Evolutionary conservation across 2,888 invertebrate genomes (phyloP).

Genomic region (Ornithoptera alexandrae): DNA sequence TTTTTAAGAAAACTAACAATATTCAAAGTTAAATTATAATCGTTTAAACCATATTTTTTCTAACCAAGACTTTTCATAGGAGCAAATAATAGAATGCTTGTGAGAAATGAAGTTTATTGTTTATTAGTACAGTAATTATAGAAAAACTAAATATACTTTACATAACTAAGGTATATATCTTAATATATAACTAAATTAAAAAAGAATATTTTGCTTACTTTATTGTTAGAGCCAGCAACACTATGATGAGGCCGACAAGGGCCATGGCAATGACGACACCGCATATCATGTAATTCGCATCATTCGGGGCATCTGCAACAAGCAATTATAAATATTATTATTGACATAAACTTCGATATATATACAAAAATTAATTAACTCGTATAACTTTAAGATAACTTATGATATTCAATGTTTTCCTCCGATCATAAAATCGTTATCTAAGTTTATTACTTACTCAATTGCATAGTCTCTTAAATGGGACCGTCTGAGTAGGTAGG

Average conservation of each 20-base stretch:
- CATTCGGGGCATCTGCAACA: conserved; percentile 90
- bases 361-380: background rate
- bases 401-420: background rate
- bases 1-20: too few relatives aligned
- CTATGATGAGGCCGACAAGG: conserved; percentile 88
- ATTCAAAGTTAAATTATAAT: too few relatives aligned
- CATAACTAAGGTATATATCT: too few relatives aligned
- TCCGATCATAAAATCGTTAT: background rate
- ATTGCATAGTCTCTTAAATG: background rate
- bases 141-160: too few relatives aligned
- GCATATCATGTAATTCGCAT: conserved; percentile 91
- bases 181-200: background rate
- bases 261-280: conserved; percentile 92
- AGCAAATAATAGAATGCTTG: too few relatives aligned
- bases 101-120: too few relatives aligned
- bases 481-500: too few relatives aligned
- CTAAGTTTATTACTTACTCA: background rate
- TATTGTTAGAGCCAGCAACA: conserved; percentile 89
- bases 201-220: conserved; percentile 79
- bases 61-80: too few relatives aligned
- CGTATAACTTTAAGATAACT: background rate
- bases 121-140: too few relatives aligned
- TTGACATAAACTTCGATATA: background rate
- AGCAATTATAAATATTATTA: conserved; percentile 41
- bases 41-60: too few relatives aligned